Evolutionary conservation across 2,888 invertebrate genomes (phyloP).

Genomic region (Cremastobaeus sp.): DNA sequence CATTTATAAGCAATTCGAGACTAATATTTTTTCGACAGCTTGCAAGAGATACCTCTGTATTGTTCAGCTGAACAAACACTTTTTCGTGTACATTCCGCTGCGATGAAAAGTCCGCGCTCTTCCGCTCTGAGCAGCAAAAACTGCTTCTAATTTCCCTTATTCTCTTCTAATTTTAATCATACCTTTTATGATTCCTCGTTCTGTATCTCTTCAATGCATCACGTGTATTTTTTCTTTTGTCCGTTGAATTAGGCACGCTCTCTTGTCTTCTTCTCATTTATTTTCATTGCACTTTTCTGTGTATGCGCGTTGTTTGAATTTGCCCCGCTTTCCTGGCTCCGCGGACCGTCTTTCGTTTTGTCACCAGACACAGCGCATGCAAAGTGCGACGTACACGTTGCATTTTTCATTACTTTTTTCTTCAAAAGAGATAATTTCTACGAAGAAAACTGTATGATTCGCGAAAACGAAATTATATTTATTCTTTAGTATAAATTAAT

Average conservation of each 20-base stretch:
- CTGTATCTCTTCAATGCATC: conserved; percentile 35
- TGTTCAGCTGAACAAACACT: too few species aligned
- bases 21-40: too few species aligned
- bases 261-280: conserved; percentile 30
- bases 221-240: conserved; percentile 29
- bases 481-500: too few species aligned
- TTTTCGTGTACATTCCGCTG: conserved; percentile 4
- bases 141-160: conserved; percentile 18
- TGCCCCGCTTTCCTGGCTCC: conserved; percentile 21
- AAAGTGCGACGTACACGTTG: too few species aligned
- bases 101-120: conserved; percentile 24
- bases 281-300: conserved; percentile 38
- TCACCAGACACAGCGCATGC: too few species aligned
- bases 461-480: too few species aligned
- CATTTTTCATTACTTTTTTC: too few species aligned
- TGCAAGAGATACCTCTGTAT: too few species aligned
- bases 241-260: conserved; percentile 29
- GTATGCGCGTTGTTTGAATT: conserved; percentile 23
- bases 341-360: conserved; percentile 29
- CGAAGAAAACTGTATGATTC: too few species aligned
- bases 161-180: conserved; percentile 41
- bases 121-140: background rate
- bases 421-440: too few species aligned
- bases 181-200: conserved; percentile 1
- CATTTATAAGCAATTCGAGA: too few species aligned